Evolutionary conservation across 2,113 vertebrate genomes (phyloP), one percentile per base, ranked within the genome.

Genomic region (Tragelaphus scriptus): DNA sequence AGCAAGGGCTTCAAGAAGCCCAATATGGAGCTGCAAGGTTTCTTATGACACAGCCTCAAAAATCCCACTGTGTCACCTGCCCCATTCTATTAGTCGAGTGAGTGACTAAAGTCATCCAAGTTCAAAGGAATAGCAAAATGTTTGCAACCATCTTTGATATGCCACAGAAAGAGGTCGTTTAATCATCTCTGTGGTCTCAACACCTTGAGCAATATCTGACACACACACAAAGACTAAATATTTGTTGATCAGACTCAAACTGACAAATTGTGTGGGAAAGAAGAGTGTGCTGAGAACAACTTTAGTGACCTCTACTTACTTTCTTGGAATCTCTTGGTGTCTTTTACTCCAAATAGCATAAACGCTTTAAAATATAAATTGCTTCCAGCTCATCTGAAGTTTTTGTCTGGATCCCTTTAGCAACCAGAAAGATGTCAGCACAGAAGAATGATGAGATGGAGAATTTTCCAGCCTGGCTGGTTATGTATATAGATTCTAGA

Each of bases 341-440:
- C 32, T 88, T 96, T 94, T 55, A 95, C n/a, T 92, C 21, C 55
- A 96, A 86, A 88, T 90, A 85, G 87, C 40, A 49, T 75, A 95
- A 90, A 44, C n/a, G 7, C 6, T 44, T 75, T 97, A 75, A 7
- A 6, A 59, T 94, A 71, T 56, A 25, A 71, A 59, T 61, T 1
- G n/a, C 61, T 86, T 92, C 26, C 36, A 87, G 23, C 51, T 93
- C 25, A 61, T 75, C 19, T 80, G n/a, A 95, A 87, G n/a, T 47
- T 93, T 85, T 30, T 94, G 13, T 68, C 36, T 93, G 59, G 21
- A 79, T 71, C 80, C 79, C 61, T 53, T 89, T 61, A 47, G 75
- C n/a, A 85, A 85, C 32, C 58, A 68, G 85, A 26, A 71, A 79
- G 53, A 81, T 5, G 85, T 58, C 25, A 75, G 47, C 19, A 92